A percentile compares a stretch with the other conserved stretches of the same genome.
These are phyloP conservation scores for Parnassius glacialis DNA, from an alignment of 2,888 invertebrate genomes.

Conservation along the genomic window DNA sequence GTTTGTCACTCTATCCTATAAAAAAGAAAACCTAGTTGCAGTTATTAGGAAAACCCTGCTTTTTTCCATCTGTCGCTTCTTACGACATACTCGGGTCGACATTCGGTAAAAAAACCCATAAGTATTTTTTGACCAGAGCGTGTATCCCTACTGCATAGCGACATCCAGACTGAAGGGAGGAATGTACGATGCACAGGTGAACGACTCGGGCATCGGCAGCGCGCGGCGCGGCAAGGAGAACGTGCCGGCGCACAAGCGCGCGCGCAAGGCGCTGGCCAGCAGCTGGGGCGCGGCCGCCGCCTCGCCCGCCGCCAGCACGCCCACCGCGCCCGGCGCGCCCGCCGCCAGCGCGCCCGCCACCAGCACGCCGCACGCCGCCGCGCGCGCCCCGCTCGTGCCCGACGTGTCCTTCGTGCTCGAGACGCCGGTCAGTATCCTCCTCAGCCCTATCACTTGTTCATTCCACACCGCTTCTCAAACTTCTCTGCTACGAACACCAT, in stretches of 20 bases:
- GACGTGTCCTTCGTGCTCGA: constrained; percentile 87
- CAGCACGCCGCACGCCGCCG: constrained; percentile 14
- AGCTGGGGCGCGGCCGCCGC: constrained; percentile 84
- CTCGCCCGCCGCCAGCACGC: constrained; percentile 70
- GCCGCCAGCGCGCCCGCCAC: constrained; percentile 43
- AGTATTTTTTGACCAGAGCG: too few relatives aligned
- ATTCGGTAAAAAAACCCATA: too few relatives aligned
- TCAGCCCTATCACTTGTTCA: too few relatives aligned
- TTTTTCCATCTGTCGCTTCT: too few relatives aligned
- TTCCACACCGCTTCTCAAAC: too few relatives aligned
- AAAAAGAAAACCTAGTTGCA: too few relatives aligned
- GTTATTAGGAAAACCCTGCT: too few relatives aligned
- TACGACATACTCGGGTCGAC: too few relatives aligned
- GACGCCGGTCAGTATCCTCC: constrained; percentile 86
- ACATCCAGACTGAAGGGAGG: too few relatives aligned
- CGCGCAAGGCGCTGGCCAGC: constrained; percentile 89
- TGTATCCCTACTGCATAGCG: too few relatives aligned
- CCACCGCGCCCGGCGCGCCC: constrained; percentile 45
- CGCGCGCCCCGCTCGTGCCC: constrained; percentile 56
- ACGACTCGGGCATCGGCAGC: constrained; percentile 73
- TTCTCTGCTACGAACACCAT: too few relatives aligned
- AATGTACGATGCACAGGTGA: constrained; percentile 40
- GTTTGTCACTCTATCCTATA: too few relatives aligned
- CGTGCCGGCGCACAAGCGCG: constrained; percentile 84
- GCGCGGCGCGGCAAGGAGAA: constrained; percentile 84